These are phyloP conservation scores for Choloepus didactylus DNA, from an alignment of 2,797 vertebrate genomes.

Conservation along the genomic window DNA sequence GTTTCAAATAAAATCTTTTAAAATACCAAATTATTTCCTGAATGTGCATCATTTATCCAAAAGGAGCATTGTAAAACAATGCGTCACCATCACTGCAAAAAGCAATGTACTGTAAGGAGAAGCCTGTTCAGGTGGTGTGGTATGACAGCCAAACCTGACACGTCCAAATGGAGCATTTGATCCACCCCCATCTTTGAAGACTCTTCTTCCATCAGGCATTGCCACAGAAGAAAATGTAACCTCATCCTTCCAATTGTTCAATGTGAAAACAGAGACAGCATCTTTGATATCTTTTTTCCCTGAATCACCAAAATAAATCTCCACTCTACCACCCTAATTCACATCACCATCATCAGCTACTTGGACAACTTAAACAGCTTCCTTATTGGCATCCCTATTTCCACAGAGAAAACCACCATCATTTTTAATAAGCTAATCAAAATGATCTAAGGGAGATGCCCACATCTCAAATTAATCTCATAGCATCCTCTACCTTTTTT, in stretches of 20 bases:
- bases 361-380: neutral
- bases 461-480: neutral
- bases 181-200: neutral
- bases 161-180: neutral
- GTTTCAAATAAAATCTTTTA: neutral
- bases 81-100: neutral
- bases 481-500: neutral
- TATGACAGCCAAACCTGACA: neutral
- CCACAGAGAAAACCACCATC: neutral
- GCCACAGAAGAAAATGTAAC: conserved; percentile 27
- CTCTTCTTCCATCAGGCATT: neutral
- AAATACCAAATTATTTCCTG: neutral
- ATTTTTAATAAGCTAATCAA: neutral
- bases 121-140: neutral
- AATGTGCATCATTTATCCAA: neutral
- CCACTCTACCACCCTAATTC: neutral
- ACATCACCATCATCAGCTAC: neutral
- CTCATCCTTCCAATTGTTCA: conserved; percentile 52
- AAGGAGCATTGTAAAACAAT: neutral
- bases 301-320: neutral
- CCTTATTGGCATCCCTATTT: neutral
- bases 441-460: neutral
- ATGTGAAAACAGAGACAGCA: neutral
- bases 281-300: conserved; percentile 23
- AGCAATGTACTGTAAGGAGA: neutral